These are phyloP conservation scores for Pachyrhynchus sulphureomaculatus DNA, from an alignment of 1,140 invertebrate genomes.

Conservation along the genomic window DNA sequence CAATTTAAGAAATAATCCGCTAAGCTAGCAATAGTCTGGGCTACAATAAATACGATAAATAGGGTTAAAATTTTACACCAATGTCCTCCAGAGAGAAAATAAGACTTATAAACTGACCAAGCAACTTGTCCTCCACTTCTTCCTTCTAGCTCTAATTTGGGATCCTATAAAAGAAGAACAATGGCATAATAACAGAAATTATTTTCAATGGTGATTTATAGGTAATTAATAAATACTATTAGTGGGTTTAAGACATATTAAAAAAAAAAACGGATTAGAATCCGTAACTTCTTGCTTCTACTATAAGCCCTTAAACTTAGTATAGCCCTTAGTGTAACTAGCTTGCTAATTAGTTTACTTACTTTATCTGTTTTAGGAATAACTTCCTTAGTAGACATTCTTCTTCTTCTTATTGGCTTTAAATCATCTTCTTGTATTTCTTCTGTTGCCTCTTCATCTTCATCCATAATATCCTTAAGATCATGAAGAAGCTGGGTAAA, in stretches of 20 bases:
- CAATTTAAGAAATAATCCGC: slow-evolving; percentile 67
- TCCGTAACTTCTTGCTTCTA: too few relatives aligned
- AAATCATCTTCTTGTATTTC: slow-evolving; percentile 34
- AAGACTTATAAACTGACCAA: slow-evolving; percentile 59
- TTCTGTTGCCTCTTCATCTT: slow-evolving; percentile 36
- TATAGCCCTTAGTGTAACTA: too few relatives aligned
- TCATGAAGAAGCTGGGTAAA: slow-evolving; percentile 58
- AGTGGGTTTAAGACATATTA: background rate
- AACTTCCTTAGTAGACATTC: slow-evolving; percentile 51
- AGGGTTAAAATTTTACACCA: too few relatives aligned
- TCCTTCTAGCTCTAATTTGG: slow-evolving; percentile 32
- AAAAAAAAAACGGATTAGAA: too few relatives aligned
- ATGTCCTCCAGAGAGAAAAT: slow-evolving; percentile 61
- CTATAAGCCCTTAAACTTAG: too few relatives aligned
- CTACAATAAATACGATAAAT: slow-evolving; percentile 55
- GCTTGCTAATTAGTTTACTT: background rate
- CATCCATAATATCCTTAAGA: too few relatives aligned
- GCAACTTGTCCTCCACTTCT: slow-evolving; percentile 57
- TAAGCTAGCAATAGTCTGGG: slow-evolving; percentile 64
- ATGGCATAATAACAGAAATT: background rate
- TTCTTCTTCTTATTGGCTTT: slow-evolving; percentile 54
- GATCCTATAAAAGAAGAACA: background rate
- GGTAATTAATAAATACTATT: background rate
- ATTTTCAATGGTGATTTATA: background rate
- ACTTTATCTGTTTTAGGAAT: slow-evolving; percentile 34